These are phyloP conservation scores for Acanthiza pusilla DNA, from an alignment of 2,797 vertebrate genomes.

Conservation along the genomic window DNA sequence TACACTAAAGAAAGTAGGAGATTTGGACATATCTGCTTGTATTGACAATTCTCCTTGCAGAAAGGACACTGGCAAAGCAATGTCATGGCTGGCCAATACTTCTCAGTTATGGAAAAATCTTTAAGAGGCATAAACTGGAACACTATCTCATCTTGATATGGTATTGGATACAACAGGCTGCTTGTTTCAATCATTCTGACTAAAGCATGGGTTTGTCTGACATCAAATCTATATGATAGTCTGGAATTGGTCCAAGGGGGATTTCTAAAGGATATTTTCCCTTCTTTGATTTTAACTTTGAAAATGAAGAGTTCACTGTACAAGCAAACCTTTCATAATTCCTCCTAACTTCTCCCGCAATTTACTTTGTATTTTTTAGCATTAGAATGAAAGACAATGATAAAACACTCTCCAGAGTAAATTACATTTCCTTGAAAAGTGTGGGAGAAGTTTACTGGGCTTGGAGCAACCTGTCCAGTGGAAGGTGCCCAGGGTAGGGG, in stretches of 20 bases:
- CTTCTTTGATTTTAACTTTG: not conserved
- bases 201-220: not conserved
- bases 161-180: not conserved
- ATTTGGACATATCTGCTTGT: not conserved
- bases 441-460: not conserved
- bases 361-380: not conserved
- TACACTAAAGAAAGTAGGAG: not conserved
- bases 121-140: not conserved
- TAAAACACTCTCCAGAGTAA: not conserved
- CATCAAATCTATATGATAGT: not conserved
- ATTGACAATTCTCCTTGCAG: not conserved
- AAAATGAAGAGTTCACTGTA: not conserved
- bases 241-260: not conserved
- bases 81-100: not conserved
- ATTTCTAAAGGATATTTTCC: not conserved
- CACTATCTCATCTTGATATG: not conserved
- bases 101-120: not conserved
- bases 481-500: too few species aligned
- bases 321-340: not conserved
- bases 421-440: not conserved
- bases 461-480: too few species aligned
- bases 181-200: not conserved
- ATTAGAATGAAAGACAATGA: not conserved
- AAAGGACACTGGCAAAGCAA: not conserved
- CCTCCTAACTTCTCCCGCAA: not conserved